Evolutionary conservation across 1,140 invertebrate genomes (phyloP).

Genomic region (Bombus breviceps): DNA sequence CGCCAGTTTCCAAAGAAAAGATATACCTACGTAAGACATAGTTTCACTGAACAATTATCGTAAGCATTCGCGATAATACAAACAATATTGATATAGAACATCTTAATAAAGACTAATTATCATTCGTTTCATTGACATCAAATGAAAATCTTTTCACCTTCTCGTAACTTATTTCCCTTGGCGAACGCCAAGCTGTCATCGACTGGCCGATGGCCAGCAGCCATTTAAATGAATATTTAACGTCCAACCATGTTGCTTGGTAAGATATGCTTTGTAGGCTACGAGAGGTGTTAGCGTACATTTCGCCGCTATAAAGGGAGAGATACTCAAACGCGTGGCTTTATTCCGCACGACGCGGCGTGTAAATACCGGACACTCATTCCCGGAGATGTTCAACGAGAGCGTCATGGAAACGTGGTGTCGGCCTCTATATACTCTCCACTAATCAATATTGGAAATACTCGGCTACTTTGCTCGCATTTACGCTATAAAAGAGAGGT

Average conservation of each 20-base stretch:
- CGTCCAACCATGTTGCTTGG: background rate
- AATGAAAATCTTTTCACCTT: slow-evolving; percentile 13
- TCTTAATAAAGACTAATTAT: background rate
- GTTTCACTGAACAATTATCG: too few species aligned
- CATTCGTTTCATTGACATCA: background rate
- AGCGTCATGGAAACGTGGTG: background rate
- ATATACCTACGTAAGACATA: too few species aligned
- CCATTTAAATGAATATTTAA: slow-evolving; percentile 41
- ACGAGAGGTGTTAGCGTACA: background rate
- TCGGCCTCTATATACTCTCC: too few species aligned
- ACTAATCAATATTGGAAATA: slow-evolving; percentile 9
- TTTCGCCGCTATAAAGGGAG: background rate
- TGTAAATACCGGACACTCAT: slow-evolving; percentile 30
- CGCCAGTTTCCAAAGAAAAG: too few species aligned
- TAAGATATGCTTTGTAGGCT: background rate
- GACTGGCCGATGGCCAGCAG: slow-evolving; percentile 23
- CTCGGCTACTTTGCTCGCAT: background rate
- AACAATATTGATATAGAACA: too few species aligned
- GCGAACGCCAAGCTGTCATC: slow-evolving; percentile 10
- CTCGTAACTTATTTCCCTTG: slow-evolving; percentile 8
- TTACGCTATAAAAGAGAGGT: background rate
- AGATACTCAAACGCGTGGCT: slow-evolving; percentile 9
- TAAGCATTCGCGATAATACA: too few species aligned
- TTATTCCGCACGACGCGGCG: background rate
- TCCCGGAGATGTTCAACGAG: background rate